Conservation (phyloP, 1,140 invertebrate genomes). For the Ostrea edulis region DNA sequence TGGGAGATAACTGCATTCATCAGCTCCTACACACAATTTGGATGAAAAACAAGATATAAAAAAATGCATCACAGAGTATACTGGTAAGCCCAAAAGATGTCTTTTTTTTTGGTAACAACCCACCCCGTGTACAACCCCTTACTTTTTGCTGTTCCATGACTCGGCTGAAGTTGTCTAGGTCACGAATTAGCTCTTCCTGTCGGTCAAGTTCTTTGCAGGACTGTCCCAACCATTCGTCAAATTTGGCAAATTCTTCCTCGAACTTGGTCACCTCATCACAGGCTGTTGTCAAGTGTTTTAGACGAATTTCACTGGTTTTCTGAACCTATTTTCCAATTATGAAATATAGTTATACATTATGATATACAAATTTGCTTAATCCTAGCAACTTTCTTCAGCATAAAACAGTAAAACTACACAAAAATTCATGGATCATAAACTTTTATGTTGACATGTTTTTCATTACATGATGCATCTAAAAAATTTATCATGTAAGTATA, state of each 20-base stretch:
- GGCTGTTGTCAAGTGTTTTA: slow-evolving; percentile 86
- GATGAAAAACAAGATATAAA: background rate
- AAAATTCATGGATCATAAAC: background rate
- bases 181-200: slow-evolving; percentile 64
- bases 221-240: slow-evolving; percentile 91
- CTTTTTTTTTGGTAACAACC: background rate
- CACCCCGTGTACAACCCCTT: background rate
- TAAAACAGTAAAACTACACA: background rate
- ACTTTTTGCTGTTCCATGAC: slow-evolving; percentile 84
- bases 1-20: slow-evolving; percentile 95
- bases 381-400: no score
- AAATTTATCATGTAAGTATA: no score
- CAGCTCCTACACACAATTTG: slow-evolving; percentile 83
- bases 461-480: background rate
- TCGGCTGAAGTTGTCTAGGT: slow-evolving; percentile 79
- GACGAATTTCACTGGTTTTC: slow-evolving; percentile 68
- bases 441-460: background rate
- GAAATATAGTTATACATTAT: background rate
- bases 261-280: slow-evolving; percentile 92
- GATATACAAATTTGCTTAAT: no score
- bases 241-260: slow-evolving; percentile 88
- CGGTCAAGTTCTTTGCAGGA: slow-evolving; percentile 87
- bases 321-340: slow-evolving; percentile 56
- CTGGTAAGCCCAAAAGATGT: background rate
- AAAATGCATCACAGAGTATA: no score